Conservation (phyloP, 2,888 invertebrate species). For the Trilocha varians region DNA sequence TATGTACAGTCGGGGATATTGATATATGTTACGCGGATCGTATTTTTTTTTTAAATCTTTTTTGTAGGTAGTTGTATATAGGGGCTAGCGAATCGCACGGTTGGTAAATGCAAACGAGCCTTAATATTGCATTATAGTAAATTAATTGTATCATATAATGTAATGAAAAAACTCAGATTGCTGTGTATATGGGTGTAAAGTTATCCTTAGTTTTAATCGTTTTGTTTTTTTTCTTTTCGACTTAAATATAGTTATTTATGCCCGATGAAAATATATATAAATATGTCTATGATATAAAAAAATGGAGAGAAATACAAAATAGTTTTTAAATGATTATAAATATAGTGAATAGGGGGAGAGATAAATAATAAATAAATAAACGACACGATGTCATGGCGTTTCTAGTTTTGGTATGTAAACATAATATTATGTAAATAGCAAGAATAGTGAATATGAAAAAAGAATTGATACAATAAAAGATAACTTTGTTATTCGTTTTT, state of each 20-base stretch:
- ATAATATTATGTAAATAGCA: constrained; percentile 65
- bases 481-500: constrained; percentile 62
- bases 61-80: constrained; percentile 24
- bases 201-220: constrained; percentile 47
- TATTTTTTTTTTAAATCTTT: constrained; percentile 37
- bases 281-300: constrained; percentile 57
- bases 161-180: constrained; percentile 54
- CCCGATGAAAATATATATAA: constrained; percentile 57
- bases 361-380: constrained; percentile 26
- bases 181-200: constrained; percentile 72
- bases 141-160: constrained; percentile 56
- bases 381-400: constrained; percentile 58
- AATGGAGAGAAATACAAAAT: constrained; percentile 66
- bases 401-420: constrained; percentile 70
- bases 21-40: constrained; percentile 56
- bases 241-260: constrained; percentile 72
- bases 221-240: constrained; percentile 57
- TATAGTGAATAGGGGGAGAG: constrained; percentile 54
- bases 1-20: constrained; percentile 69
- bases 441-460: constrained; percentile 54
- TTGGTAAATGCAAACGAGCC: constrained; percentile 51
- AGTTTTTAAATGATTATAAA: constrained; percentile 65
- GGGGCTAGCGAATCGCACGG: constrained; percentile 26
- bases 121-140: constrained; percentile 56
- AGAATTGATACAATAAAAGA: constrained; percentile 68